Conservation (phyloP, 2,113 vertebrate genomes). For the Pedionomus torquatus region DNA sequence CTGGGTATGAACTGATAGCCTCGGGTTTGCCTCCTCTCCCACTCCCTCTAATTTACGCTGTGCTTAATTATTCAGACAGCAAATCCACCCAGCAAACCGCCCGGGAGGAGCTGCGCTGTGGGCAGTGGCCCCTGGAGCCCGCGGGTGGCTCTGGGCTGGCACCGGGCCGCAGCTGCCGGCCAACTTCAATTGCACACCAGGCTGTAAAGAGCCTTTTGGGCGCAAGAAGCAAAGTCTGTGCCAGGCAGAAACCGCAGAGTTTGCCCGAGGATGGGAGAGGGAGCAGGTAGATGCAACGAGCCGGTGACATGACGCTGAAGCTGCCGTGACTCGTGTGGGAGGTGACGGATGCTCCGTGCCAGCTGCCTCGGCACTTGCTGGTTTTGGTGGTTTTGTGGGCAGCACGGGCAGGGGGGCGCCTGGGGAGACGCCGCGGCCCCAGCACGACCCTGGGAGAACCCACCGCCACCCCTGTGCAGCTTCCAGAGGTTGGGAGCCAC, state of each 20-base stretch:
- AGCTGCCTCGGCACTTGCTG: neutral
- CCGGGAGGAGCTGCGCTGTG: accelerated
- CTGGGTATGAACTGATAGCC: neutral
- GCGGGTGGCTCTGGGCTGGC: accelerated
- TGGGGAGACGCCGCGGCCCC: neutral
- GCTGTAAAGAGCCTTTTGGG: neutral
- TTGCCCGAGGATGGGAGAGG: neutral
- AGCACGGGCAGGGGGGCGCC: neutral
- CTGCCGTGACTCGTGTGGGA: conserved; percentile 42
- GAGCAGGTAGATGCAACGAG: neutral
- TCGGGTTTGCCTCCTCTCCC: neutral
- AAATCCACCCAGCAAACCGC: neutral
- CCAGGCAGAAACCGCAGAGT: accelerated
- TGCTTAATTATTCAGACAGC: neutral
- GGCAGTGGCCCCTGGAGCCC: neutral
- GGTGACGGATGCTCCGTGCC: neutral
- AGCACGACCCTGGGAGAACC: accelerated
- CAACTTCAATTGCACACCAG: accelerated
- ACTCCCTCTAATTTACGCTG: neutral
- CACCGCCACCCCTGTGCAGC: accelerated
- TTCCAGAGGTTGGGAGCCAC: neutral
- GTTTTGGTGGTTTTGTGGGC: neutral
- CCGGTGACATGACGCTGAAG: neutral
- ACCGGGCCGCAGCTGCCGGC: accelerated
- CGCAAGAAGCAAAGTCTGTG: neutral